phyloP scores from a whole-genome alignment of 2,113 vertebrate genomes.

The Leuciscus idus region DNA sequence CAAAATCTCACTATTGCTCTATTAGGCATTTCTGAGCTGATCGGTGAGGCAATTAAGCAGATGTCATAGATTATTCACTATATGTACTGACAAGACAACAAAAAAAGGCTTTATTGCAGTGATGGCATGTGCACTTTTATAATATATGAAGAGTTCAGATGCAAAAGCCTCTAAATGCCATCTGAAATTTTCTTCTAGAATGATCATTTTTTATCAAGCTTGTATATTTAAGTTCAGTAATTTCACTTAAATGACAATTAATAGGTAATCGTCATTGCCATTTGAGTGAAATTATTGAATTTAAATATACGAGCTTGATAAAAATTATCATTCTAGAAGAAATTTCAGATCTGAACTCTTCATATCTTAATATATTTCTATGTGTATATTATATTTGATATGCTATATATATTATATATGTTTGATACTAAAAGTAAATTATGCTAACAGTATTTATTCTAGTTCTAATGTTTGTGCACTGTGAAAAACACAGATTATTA shows the following conservation, averaged over 20 bases:
- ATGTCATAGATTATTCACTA: not conserved
- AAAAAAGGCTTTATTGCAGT: not conserved
- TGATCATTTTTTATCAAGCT: too few species aligned
- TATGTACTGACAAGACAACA: not conserved
- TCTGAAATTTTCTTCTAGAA: too few species aligned
- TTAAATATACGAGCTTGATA: too few species aligned
- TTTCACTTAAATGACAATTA: too few species aligned
- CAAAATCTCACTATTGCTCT: slow-evolving; percentile 26
- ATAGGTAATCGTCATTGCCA: too few species aligned
- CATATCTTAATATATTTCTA: not conserved
- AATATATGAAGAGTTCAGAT: too few species aligned
- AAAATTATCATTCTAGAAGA: too few species aligned
- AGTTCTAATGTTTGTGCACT: not conserved
- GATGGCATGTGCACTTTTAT: not conserved
- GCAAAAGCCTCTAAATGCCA: too few species aligned
- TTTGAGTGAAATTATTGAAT: too few species aligned
- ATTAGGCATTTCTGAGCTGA: slow-evolving; percentile 20
- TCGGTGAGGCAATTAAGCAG: not conserved
- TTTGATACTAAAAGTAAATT: not conserved
- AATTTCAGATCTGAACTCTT: too few species aligned
- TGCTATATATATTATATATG: not conserved
- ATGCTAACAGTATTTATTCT: not conserved
- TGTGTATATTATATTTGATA: too few species aligned
- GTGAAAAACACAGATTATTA: not conserved
- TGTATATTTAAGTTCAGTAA: too few species aligned